A percentile compares a stretch with the other conserved stretches of the same genome.
These are phyloP conservation scores for Psittacula cyanocephala DNA, from an alignment of 2,113 vertebrate genomes.

Conservation along the genomic window DNA sequence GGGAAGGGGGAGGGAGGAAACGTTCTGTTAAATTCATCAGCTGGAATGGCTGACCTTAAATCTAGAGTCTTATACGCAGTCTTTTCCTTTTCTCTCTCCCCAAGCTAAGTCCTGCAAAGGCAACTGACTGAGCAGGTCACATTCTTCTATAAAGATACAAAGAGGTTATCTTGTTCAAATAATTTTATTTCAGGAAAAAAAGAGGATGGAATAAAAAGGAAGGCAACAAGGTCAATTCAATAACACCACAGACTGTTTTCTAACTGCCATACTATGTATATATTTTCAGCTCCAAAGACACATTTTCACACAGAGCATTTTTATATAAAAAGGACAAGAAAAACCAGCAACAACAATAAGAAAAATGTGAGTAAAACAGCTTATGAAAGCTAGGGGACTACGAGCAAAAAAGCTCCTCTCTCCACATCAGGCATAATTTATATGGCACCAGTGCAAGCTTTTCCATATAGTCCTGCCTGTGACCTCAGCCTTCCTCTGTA, in stretches of 20 bases:
- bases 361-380: neutral
- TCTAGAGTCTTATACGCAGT: neutral
- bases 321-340: neutral
- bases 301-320: neutral
- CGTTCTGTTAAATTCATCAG: conserved; percentile 16
- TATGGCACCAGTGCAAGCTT: neutral
- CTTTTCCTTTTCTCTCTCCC: conserved; percentile 24
- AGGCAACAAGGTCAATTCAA: conserved; percentile 49
- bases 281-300: neutral
- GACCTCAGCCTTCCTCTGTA: neutral
- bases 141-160: conserved; percentile 3
- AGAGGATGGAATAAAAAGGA: neutral
- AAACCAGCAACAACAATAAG: neutral
- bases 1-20: neutral
- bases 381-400: neutral
- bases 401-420: neutral
- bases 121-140: conserved; percentile 21
- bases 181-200: conserved; percentile 25
- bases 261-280: neutral
- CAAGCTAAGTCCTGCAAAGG: neutral
- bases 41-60: conserved; percentile 28
- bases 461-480: neutral
- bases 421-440: neutral
- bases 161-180: conserved; percentile 41
- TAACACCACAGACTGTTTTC: conserved; percentile 12